Evolutionary conservation across 2,113 vertebrate genomes (phyloP).

Genomic region (Pachycephala philippinensis): DNA sequence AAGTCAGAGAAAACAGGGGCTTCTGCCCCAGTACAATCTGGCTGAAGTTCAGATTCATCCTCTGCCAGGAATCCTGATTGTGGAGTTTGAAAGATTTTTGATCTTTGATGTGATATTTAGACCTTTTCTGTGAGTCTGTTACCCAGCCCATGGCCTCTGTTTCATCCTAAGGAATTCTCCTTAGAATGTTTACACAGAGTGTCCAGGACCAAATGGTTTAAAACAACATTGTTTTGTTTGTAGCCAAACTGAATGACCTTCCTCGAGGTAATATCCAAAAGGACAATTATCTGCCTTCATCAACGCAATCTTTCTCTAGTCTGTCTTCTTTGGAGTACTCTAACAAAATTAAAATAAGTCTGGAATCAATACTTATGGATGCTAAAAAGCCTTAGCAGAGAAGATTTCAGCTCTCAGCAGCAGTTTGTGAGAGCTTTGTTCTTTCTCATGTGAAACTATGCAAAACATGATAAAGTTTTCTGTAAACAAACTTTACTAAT

Average conservation of each 20-base stretch:
- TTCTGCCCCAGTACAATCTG: neutral
- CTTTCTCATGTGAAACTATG: no score
- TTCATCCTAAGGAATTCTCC: neutral
- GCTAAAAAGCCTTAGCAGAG: no score
- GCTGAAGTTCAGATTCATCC: neutral
- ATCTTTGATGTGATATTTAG: neutral
- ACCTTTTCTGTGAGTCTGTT: neutral
- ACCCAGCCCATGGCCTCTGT: neutral
- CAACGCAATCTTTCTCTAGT: neutral
- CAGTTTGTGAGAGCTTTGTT: no score
- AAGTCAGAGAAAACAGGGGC: neutral
- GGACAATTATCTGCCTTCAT: neutral
- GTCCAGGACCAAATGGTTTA: neutral
- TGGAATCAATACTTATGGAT: neutral
- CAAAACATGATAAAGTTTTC: no score
- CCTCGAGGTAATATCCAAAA: neutral
- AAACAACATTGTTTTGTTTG: neutral
- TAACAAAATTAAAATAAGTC: neutral
- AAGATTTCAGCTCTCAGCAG: no score
- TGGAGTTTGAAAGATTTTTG: neutral
- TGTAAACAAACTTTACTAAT: no score
- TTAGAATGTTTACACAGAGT: neutral
- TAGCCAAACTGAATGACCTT: neutral
- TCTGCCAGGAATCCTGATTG: neutral
- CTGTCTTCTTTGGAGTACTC: neutral